Base-by-base conservation (phyloP, 2,113 vertebrate genomes). In the Garra rufa region DNA sequence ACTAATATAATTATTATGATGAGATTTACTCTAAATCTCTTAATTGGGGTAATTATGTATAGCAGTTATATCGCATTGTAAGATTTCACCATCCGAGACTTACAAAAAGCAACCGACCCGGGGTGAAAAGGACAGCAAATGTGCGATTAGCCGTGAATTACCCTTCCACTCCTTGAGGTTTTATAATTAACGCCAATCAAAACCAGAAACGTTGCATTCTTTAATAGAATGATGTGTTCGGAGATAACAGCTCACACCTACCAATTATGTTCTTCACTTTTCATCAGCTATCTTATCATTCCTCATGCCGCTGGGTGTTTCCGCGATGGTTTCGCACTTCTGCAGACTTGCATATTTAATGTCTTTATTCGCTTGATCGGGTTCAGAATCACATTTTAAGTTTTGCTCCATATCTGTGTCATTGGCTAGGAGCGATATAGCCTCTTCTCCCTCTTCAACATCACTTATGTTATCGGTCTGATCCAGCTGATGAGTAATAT, bases 141-240 rank as follows among this genome's bases (percentile, higher is more conserved):
- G 30, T 38, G 34, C 9, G n/a, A 6, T 24, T 61, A 78, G 14
- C 14, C 24, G n/a, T 63, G n/a, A 44, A 78, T 81, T 50, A n/a
- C 17, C 57, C 43, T 65, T 48, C 59, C 78, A 81, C 78, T 67
- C 78, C 78, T 81, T 81, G 10, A 3, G 9, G 10, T 67, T 81
- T 21, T n/a, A 26, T 50, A 78, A 78, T 67, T 65, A 50, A 50
- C 46, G 38, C 41, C 9, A 67, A 14, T 65, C 44, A 4, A 48
- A 80, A 50, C 61, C 17, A 10, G 78, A 11, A 50, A 3, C 61
- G 34, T 63, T 30, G 15, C 43, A 46, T 67, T 48, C 59, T 67
- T 50, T 50, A 43, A 48, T 34, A 3, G 78, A 34, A 81, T n/a
- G 9, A 34, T 81, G 8, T 50, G 61, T 34, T n/a, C 26, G 48